Evolutionary conservation across 2,113 vertebrate genomes (phyloP).

Genomic region (Xiphorhynchus elegans): DNA sequence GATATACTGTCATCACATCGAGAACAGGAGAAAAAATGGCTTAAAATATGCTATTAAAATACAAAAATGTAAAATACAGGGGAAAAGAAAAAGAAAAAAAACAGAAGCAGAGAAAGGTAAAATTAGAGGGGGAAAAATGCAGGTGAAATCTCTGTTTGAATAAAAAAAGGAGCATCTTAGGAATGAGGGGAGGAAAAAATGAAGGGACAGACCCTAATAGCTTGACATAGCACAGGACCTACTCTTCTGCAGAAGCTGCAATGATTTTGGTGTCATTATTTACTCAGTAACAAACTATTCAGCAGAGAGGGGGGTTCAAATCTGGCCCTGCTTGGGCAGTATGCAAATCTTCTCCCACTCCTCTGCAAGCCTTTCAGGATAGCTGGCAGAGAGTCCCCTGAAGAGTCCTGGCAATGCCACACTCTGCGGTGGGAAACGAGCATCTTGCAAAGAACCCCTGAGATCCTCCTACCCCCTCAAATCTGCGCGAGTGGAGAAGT

Average conservation of each 20-base stretch:
- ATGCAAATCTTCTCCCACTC: slow-evolving; percentile 68
- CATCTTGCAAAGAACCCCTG: slow-evolving; percentile 62
- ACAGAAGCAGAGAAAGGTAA: neutral
- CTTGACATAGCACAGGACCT: neutral
- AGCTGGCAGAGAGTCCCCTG: slow-evolving; percentile 61
- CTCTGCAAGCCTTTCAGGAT: slow-evolving; percentile 36
- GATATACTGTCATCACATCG: slow-evolving; percentile 56
- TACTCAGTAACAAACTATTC: neutral
- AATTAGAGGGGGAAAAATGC: rapidly evolving
- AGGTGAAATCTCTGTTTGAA: neutral
- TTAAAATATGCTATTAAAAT: slow-evolving; percentile 13
- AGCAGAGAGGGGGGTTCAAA: neutral
- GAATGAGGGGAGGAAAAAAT: neutral
- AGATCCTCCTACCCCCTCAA: slow-evolving; percentile 59
- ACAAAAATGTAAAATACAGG: slow-evolving; percentile 16
- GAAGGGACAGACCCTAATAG: slow-evolving; percentile 1
- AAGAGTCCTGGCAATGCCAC: slow-evolving; percentile 68
- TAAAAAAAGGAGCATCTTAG: neutral
- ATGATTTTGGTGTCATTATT: slow-evolving; percentile 1
- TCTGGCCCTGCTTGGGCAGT: slow-evolving; percentile 34
- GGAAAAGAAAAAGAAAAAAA: neutral
- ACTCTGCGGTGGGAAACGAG: slow-evolving; percentile 47
- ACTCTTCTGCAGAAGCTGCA: neutral
- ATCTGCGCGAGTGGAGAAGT: slow-evolving; percentile 55
- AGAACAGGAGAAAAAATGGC: slow-evolving; percentile 21